Percentiles rank a stretch among this genome's conserved stretches.
Evolutionary conservation across 2,113 vertebrate species (phyloP).

Genomic region (Phaethon lepturus): DNA sequence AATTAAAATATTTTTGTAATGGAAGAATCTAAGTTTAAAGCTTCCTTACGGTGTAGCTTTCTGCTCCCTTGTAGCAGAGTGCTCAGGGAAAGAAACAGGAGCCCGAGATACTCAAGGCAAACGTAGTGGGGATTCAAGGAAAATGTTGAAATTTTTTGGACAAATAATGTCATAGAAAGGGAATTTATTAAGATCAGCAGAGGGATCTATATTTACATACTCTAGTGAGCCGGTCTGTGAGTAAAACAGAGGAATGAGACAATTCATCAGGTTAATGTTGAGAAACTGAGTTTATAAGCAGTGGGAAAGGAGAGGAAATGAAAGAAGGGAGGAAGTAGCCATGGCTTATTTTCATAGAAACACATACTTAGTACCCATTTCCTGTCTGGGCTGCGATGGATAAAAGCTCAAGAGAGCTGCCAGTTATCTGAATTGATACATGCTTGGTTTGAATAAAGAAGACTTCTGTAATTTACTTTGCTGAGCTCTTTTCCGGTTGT

Average conservation of each 20-base stretch:
- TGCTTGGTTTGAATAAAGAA: conserved; percentile 4
- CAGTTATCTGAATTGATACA: conserved; percentile 40
- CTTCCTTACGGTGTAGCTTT: neutral
- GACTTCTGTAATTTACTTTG: conserved; percentile 56
- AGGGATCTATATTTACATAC: neutral
- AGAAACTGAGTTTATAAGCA: neutral
- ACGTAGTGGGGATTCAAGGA: neutral
- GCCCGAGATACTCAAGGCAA: neutral
- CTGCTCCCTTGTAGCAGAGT: neutral
- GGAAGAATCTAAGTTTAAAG: neutral
- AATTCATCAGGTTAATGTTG: neutral
- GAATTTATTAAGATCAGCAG: neutral
- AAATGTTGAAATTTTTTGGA: neutral
- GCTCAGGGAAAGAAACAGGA: neutral
- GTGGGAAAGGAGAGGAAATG: neutral
- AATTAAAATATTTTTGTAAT: neutral
- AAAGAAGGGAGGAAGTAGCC: neutral
- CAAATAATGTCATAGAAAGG: neutral
- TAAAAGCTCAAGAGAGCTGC: conserved; percentile 22
- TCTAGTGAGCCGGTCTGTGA: neutral
- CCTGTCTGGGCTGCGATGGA: neutral
- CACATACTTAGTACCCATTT: neutral
- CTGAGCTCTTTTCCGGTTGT: conserved; percentile 57
- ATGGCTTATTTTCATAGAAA: conserved; percentile 11
- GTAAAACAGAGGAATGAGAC: neutral